Evolutionary conservation across 2,888 invertebrate genomes (phyloP).

Genomic region (Disparrhopalites patrizii): DNA sequence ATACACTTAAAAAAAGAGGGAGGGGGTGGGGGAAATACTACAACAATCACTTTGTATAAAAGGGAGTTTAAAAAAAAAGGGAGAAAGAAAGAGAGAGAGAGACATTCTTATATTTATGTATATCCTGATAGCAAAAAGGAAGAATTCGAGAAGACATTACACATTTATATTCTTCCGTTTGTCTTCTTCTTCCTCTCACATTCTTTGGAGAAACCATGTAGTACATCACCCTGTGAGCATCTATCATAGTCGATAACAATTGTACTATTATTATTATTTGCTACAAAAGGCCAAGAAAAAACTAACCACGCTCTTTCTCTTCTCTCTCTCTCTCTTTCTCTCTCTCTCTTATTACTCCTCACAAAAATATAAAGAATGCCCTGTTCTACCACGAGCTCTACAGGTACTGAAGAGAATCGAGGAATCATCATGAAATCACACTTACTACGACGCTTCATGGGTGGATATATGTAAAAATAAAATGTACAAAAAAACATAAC

Average conservation of each 20-base stretch:
- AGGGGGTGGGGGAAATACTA: neutral
- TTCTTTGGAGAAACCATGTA: neutral
- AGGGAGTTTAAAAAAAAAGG: neutral
- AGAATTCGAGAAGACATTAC: too few species aligned
- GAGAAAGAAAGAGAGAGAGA: neutral
- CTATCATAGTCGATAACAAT: too few species aligned
- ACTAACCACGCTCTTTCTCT: too few species aligned
- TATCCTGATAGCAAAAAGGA: neutral
- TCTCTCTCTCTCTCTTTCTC: neutral
- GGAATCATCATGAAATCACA: constrained; percentile 7
- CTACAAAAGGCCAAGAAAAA: too few species aligned
- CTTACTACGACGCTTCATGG: constrained; percentile 21
- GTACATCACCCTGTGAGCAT: neutral
- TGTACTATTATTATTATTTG: too few species aligned
- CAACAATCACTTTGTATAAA: too few species aligned
- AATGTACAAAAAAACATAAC: too few species aligned
- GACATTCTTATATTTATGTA: neutral
- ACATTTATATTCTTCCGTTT: too few species aligned
- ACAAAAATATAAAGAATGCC: neutral
- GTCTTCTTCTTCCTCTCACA: too few species aligned
- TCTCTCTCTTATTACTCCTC: neutral
- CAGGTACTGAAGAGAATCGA: neutral
- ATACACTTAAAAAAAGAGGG: neutral
- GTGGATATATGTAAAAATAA: constrained; percentile 23
- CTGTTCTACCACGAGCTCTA: neutral